Conservation (phyloP, 2,888 invertebrate species). For the Bedellia somnulentella region DNA sequence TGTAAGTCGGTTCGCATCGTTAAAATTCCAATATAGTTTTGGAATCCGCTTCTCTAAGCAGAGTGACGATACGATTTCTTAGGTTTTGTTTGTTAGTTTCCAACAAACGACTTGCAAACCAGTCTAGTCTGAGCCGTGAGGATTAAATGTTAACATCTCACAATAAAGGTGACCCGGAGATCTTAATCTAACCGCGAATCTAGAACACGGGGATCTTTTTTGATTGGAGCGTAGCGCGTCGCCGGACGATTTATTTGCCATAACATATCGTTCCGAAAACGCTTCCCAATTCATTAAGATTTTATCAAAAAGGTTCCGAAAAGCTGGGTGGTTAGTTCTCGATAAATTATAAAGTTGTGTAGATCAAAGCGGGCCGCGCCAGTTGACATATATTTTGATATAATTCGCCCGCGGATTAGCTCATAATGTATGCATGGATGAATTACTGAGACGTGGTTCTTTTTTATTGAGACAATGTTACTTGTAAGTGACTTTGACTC, state of each 20-base stretch:
- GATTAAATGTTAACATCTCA: too few species aligned
- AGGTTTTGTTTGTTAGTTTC: too few species aligned
- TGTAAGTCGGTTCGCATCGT: constrained; percentile 32
- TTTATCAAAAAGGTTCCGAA: constrained; percentile 39
- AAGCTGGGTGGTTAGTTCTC: constrained; percentile 4
- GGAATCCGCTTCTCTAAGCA: too few species aligned
- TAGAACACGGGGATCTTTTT: too few species aligned
- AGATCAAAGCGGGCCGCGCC: constrained; percentile 42
- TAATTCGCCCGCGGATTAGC: constrained; percentile 29
- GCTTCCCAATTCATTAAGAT: constrained; percentile 48
- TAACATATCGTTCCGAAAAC: constrained; percentile 34
- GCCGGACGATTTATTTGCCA: constrained; percentile 40
- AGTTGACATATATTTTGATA: constrained; percentile 53
- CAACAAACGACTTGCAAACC: too few species aligned
- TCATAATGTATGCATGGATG: constrained; percentile 48
- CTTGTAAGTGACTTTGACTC: constrained; percentile 49
- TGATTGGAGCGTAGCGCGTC: constrained; percentile 34
- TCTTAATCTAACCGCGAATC: not conserved
- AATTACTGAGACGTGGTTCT: constrained; percentile 42
- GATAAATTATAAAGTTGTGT: constrained; percentile 5
- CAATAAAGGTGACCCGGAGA: too few species aligned
- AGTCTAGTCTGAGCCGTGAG: too few species aligned
- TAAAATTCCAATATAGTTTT: constrained; percentile 43
- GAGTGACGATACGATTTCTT: too few species aligned
- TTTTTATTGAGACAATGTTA: constrained; percentile 45